Percentiles rank a stretch among this genome's conserved stretches.
These are phyloP conservation scores for Ataeniobius toweri DNA, from an alignment of 2,797 vertebrate genomes.

Conservation along the genomic window DNA sequence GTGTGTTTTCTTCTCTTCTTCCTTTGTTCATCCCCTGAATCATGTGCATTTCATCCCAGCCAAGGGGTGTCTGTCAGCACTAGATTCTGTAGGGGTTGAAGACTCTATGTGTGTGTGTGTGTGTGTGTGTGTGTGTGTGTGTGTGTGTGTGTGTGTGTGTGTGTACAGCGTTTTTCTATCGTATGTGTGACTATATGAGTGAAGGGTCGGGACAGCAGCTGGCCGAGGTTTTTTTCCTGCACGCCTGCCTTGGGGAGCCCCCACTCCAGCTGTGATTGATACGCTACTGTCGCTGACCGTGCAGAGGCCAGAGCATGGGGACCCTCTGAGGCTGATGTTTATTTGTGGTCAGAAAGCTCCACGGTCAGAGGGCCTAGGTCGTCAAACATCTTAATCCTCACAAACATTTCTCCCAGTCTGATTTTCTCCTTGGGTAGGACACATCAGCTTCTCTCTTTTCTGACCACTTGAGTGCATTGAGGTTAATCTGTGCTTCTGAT, in stretches of 20 bases:
- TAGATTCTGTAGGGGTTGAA: conserved; percentile 46
- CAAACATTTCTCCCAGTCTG: conserved; percentile 60
- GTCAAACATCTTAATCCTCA: conserved; percentile 79
- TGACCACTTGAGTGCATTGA: conserved; percentile 9
- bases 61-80: conserved; percentile 45
- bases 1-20: not conserved
- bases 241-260: conserved; percentile 63
- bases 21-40: conserved; percentile 41
- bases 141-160: conserved; percentile 3
- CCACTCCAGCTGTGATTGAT: conserved; percentile 78
- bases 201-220: conserved; percentile 62
- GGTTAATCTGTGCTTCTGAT: conserved; percentile 8
- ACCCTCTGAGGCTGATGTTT: conserved; percentile 73
- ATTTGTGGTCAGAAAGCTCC: conserved; percentile 78
- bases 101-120: conserved; percentile 17
- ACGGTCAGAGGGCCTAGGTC: conserved; percentile 64
- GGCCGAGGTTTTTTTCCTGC: conserved; percentile 51
- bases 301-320: conserved; percentile 67
- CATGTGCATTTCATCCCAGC: conserved; percentile 19
- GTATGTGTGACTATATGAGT: conserved; percentile 31
- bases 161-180: not conserved
- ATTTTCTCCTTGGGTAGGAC: conserved; percentile 44
- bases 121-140: conserved; percentile 25
- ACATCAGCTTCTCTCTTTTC: conserved; percentile 34
- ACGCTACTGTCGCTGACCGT: conserved; percentile 72